Conservation (phyloP, 2,797 vertebrate species). For the Oreochromis mossambicus region DNA sequence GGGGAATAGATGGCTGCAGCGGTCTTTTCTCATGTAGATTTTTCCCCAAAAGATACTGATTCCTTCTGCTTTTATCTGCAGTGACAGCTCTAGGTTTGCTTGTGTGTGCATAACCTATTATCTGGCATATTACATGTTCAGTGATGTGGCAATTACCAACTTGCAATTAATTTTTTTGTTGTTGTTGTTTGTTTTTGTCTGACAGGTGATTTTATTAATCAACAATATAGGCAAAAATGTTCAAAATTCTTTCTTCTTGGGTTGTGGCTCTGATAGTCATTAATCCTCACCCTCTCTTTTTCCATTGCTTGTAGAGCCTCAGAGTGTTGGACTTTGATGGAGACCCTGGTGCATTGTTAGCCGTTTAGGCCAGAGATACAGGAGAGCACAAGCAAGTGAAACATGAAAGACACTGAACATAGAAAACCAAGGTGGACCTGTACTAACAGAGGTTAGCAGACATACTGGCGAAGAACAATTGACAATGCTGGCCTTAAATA, state of each 20-base stretch:
- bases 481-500: background rate
- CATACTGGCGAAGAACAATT: background rate
- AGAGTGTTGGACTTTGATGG: background rate
- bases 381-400: background rate
- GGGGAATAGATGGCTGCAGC: conserved; percentile 2
- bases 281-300: background rate
- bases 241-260: background rate
- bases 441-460: background rate
- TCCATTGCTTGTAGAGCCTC: background rate
- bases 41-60: conserved; percentile 57
- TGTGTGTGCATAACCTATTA: conserved; percentile 22
- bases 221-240: background rate
- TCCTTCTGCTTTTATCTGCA: conserved; percentile 30
- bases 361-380: background rate
- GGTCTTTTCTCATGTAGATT: conserved; percentile 80
- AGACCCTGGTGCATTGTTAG: background rate
- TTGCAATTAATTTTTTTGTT: background rate
- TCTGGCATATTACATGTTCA: conserved; percentile 19
- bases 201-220: background rate
- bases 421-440: background rate
- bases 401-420: background rate
- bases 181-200: background rate
- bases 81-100: conserved; percentile 9
- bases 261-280: background rate
- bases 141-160: conserved; percentile 8